These are phyloP conservation scores for Xylota segnis DNA, from an alignment of 2,888 invertebrate species.

Conservation along the genomic window DNA sequence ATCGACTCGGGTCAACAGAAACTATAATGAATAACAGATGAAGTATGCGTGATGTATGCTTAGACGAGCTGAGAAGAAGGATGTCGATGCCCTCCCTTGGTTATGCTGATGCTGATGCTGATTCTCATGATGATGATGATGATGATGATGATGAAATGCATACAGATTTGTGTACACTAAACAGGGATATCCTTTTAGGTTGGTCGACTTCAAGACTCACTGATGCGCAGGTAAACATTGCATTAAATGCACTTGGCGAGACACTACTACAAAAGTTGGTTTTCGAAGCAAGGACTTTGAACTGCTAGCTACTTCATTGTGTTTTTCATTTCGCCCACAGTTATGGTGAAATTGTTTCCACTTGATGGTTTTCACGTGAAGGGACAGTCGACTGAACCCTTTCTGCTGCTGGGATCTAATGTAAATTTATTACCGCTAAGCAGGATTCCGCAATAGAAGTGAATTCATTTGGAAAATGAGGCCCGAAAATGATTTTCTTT, in stretches of 20 bases:
- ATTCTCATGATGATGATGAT: too few relatives aligned
- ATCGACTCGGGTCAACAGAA: conserved; percentile 60
- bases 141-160: conserved; percentile 64
- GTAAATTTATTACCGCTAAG: neutral
- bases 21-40: conserved; percentile 75
- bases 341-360: conserved; percentile 6
- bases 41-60: conserved; percentile 52
- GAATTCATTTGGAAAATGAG: neutral
- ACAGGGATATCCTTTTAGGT: conserved; percentile 43
- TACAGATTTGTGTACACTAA: conserved; percentile 45
- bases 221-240: conserved; percentile 60
- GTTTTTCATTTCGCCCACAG: neutral
- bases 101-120: too few relatives aligned
- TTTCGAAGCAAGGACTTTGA: conserved; percentile 54
- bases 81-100: conserved; percentile 58
- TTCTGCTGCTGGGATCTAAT: neutral
- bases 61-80: conserved; percentile 12
- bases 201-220: conserved; percentile 40
- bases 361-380: conserved; percentile 25
- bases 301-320: conserved; percentile 25
- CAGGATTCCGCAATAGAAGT: neutral
- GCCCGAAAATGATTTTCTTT: neutral
- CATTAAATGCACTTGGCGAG: conserved; percentile 55
- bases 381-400: neutral
- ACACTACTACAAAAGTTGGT: conserved; percentile 23